Base-by-base conservation (phyloP, 2,888 invertebrate species). In the Apodemia mormo region DNA sequence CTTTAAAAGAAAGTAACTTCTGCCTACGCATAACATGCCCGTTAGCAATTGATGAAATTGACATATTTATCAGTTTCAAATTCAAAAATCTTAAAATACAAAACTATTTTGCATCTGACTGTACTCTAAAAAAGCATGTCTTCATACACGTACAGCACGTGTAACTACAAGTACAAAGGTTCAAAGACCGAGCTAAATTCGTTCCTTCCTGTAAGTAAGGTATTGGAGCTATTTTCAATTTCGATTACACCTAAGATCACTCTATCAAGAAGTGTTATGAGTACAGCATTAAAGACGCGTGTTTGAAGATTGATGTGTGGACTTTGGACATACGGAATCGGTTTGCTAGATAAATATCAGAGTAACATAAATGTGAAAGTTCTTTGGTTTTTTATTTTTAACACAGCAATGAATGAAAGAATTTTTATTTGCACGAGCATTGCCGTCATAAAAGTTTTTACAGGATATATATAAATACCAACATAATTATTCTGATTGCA, bases 161-260 rank as follows among this genome's bases (percentile, higher is more conserved):
- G 88, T 80, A 79, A 77, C 82, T 83, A 79, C 79, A 12, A 61
- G 61, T 33, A 30, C 30, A 61, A 72, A 75, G 77, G 90, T 83
- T 90, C 89, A 85, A 79, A 76, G 89, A 65, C 83, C 90, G 85
- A 75, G 81, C 89, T 90, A 90, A 88, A 86, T 90, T 80, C 77
- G 89, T 85, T 81, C 81, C 83, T 86, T 84, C 84, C 85, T 82
- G 84, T 83, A 82, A 79, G 76, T 72, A 75, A 76, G 76, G 78
- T 78, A 75, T 68, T 40, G 76, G 77, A 75, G 78, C 77, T 77
- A 80, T 81, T 81, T 77, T 77, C 73, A 79, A 81, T 79, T 77
- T 73, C 78, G 79, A 81, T 81, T 81, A 81, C 77, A 73, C 71
- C 73, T 73, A 75, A 71, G 72, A 73, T 69, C 74, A 72, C 74